A percentile compares a stretch with the other conserved stretches of the same genome.
Evolutionary conservation across 2,888 invertebrate species (phyloP).

Genomic region (Acanthoscelides obtectus): DNA sequence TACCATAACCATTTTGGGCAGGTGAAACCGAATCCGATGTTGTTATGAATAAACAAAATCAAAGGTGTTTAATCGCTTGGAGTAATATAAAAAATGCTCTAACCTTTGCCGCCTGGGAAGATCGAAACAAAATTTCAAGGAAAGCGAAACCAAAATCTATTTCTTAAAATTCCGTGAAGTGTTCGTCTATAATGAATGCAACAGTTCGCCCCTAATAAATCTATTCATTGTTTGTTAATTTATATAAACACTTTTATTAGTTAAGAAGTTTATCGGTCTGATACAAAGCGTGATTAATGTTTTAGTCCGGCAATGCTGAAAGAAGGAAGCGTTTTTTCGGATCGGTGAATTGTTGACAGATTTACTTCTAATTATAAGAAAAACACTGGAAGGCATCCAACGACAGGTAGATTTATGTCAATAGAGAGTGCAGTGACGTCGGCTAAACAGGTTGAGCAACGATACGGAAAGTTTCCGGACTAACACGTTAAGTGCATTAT

Average conservation of each 20-base stretch:
- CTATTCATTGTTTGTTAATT: background rate
- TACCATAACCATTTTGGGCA: no score
- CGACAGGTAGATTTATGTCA: background rate
- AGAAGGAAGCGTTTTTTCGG: background rate
- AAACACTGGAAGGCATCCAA: background rate
- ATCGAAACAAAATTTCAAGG: background rate
- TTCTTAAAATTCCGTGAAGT: background rate
- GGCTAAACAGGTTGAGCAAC: background rate
- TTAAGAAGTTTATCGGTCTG: background rate
- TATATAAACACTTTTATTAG: background rate
- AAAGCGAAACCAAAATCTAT: background rate
- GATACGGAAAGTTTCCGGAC: background rate
- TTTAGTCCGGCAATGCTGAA: background rate
- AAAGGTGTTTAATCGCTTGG: no score
- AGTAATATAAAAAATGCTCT: no score
- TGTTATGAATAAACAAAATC: no score
- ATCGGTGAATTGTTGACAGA: background rate
- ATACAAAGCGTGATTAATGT: background rate
- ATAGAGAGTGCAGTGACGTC: background rate
- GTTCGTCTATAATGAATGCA: background rate
- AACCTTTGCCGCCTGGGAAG: background rate
- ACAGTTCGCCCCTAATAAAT: background rate
- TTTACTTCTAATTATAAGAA: background rate
- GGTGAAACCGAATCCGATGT: no score
- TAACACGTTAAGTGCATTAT: background rate